A percentile compares a stretch with the other conserved stretches of the same genome.
Evolutionary conservation across 30 jellyfish, hydroid and myxozoan genomes (phyloP).

Genomic region (Pseudorhiza aurosa): DNA sequence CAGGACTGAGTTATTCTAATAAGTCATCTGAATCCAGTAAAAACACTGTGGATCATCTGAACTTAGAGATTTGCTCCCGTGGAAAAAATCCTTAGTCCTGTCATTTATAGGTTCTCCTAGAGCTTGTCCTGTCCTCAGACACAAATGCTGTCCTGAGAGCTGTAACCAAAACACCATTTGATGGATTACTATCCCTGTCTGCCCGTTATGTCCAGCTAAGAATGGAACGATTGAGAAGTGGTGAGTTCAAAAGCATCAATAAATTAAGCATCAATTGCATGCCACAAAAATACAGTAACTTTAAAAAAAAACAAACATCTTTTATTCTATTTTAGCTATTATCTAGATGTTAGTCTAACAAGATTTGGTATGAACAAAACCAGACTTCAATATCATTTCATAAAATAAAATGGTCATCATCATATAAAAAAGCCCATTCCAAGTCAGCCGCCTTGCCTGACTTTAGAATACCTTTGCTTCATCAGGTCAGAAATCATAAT

Average conservation of each 20-base stretch:
- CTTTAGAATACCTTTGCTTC: no score
- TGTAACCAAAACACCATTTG: conserved; percentile 40
- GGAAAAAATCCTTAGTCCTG: conserved; percentile 30
- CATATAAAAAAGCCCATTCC: no score
- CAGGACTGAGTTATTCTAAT: neutral
- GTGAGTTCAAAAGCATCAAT: neutral
- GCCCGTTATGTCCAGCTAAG: conserved; percentile 68
- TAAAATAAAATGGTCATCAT: no score
- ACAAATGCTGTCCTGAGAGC: conserved; percentile 44
- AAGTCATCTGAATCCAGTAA: conserved; percentile 30
- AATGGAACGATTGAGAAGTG: conserved; percentile 34
- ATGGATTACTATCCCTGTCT: conserved; percentile 37
- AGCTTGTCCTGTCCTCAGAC: conserved; percentile 36
- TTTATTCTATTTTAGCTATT: no score
- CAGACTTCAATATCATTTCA: no score
- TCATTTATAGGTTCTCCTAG: conserved; percentile 5
- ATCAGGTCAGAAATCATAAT: no score
- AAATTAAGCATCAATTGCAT: neutral
- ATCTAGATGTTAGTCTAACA: no score
- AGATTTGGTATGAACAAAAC: no score
- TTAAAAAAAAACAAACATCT: no score
- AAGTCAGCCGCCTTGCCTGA: no score
- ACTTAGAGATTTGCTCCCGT: conserved; percentile 24
- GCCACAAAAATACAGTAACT: no score
- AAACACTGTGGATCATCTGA: conserved; percentile 29